Conservation (phyloP, 2,888 invertebrate genomes). For the Stenichneumon culpator region DNA sequence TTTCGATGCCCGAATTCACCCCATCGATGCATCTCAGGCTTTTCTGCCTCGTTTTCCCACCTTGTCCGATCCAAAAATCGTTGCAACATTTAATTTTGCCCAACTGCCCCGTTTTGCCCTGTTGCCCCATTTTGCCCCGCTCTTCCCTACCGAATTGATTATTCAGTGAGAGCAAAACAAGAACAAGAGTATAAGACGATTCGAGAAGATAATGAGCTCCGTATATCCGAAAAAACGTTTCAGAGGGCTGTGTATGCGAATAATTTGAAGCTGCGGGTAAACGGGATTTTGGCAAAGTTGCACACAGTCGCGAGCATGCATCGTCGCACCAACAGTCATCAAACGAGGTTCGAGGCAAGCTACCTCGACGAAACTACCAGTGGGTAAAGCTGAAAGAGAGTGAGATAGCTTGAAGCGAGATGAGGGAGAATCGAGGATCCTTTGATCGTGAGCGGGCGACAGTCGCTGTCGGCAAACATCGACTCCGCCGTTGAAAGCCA, state of each 20-base stretch:
- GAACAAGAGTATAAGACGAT: slow-evolving; percentile 12
- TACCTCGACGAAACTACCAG: slow-evolving; percentile 42
- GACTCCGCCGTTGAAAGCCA: slow-evolving; percentile 80
- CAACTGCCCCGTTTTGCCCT: too few species aligned
- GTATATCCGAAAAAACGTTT: slow-evolving; percentile 12
- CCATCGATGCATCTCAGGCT: too few species aligned
- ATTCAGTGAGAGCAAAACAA: background rate
- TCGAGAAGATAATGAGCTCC: slow-evolving; percentile 15
- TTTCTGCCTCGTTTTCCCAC: too few species aligned
- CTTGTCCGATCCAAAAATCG: too few species aligned
- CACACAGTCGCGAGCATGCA: slow-evolving; percentile 49
- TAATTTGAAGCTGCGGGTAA: background rate
- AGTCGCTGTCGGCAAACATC: slow-evolving; percentile 84
- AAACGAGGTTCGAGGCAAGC: slow-evolving; percentile 65
- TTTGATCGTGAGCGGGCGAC: slow-evolving; percentile 82
- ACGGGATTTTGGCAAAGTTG: slow-evolving; percentile 24
- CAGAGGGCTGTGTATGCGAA: background rate
- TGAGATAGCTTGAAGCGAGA: slow-evolving; percentile 38
- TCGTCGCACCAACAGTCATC: slow-evolving; percentile 67
- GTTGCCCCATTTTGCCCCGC: too few species aligned
- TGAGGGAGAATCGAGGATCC: slow-evolving; percentile 76
- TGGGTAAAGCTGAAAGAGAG: slow-evolving; percentile 63
- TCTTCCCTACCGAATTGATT: background rate
- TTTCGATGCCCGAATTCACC: too few species aligned
- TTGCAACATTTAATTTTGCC: too few species aligned